phyloP scores from a whole-genome alignment of 2,113 vertebrate species.

The Oryctolagus cuniculus region DNA sequence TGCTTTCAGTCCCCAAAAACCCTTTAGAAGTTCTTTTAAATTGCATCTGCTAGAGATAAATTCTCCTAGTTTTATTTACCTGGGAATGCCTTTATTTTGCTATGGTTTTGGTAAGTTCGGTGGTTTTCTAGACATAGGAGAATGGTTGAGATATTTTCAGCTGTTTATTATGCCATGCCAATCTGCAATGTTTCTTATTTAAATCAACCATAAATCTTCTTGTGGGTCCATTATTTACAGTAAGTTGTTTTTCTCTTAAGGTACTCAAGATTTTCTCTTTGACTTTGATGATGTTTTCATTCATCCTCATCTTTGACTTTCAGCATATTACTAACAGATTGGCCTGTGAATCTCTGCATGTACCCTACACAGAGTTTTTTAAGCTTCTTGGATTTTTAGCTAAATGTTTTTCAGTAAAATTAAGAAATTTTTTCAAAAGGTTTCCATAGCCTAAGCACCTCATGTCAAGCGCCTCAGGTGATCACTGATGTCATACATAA shows the following conservation, averaged over 20 bases:
- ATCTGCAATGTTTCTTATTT: not conserved
- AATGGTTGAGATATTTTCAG: not conserved
- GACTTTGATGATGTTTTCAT: not conserved
- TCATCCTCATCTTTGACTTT: not conserved
- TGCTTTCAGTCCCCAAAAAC: not conserved
- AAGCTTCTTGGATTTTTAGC: not conserved
- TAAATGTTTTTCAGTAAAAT: not conserved
- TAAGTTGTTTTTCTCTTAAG: not conserved
- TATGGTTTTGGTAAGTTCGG: not conserved
- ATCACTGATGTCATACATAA: no score
- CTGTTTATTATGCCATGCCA: not conserved
- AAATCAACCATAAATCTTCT: not conserved
- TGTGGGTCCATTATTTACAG: not conserved
- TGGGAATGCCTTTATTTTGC: not conserved
- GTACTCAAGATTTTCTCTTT: not conserved
- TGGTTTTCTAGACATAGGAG: not conserved
- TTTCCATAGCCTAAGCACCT: no score
- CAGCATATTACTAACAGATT: not conserved
- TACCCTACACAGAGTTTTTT: not conserved
- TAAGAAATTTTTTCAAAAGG: no score
- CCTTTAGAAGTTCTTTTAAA: not conserved
- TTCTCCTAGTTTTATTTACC: not conserved
- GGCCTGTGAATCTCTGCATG: not conserved
- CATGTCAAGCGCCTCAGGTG: no score
- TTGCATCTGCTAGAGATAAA: not conserved